Evolutionary conservation across 2,797 vertebrate genomes (phyloP).

Genomic region (Balearica regulorum): DNA sequence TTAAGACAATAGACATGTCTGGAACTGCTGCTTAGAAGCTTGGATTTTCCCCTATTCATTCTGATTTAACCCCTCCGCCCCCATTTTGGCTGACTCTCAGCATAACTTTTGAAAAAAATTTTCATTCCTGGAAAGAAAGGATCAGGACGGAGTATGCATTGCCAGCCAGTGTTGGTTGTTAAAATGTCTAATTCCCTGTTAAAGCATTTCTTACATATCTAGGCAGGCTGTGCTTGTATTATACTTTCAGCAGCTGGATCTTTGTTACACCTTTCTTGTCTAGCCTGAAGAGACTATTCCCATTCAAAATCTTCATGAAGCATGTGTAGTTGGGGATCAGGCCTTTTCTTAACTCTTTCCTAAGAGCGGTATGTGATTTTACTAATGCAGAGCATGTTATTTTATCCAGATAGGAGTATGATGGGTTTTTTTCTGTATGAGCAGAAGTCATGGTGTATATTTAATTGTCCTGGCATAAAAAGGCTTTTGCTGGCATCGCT

Average conservation of each 20-base stretch:
- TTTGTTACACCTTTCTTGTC: not conserved
- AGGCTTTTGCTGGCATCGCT: not conserved
- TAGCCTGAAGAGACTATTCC: not conserved
- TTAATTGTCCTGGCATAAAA: not conserved
- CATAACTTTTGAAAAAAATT: not conserved
- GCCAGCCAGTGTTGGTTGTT: not conserved
- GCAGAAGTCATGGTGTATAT: not conserved
- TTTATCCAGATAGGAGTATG: not conserved
- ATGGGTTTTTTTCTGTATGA: not conserved
- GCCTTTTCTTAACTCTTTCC: not conserved
- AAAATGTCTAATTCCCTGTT: not conserved
- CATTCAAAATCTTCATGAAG: not conserved
- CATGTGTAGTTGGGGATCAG: not conserved
- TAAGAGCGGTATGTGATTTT: not conserved
- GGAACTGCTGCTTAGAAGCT: not conserved
- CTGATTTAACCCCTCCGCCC: not conserved
- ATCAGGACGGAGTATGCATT: not conserved
- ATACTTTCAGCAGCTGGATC: not conserved
- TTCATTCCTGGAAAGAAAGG: not conserved
- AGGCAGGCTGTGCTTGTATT: not conserved
- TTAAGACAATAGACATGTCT: not conserved
- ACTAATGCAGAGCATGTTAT: not conserved
- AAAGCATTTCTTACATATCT: not conserved
- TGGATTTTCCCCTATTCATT: not conserved
- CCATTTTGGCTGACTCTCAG: not conserved